Evolutionary conservation across 2,113 vertebrate genomes (phyloP), one percentile per base, ranked within the genome.

Genomic region (Haemorhous mexicanus): DNA sequence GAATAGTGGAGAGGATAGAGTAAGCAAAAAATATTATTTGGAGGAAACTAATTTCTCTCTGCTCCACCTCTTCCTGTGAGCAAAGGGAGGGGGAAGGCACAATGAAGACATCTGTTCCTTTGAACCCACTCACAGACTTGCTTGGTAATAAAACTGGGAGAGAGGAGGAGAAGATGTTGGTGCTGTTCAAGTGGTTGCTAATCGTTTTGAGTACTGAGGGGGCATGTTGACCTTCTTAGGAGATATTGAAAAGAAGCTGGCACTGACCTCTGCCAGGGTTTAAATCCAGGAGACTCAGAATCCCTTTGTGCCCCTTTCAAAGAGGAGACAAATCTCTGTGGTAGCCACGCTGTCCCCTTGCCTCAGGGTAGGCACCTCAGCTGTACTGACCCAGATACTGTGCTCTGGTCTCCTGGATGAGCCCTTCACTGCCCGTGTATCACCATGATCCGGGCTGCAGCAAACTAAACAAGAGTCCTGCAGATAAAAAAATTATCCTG

Each of bases 61-160:
- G 81, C 72, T 73, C 88, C 86, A 9, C 92, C 86, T 91, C 89
- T 95, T 95, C 84, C 91, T 93, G 87, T 72, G 73, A 82, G 94
- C 56, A 78, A 74, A 85, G 92, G 90, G 44, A 80, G 61, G 23
- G 7, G n/a, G 28, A 73, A 83, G 58, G 58, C 68, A 95, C 93
- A 95, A 94, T 95, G 50, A 87, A 90, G 95, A 96, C 96, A 97
- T 96, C 96, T 96, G 96, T 95, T 97, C 79, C 83, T 95, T 94
- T 86, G 94, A 95, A 92, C 85, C 81, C 58, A 70, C 81, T 94
- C 82, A 70, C 81, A 88, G 50, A n/a, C 46, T 94, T 92, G 24
- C 80, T 79, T 72, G 63, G 68, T 87, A 90, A 81, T 91, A 92
- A 87, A 91, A 93, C 59, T 28, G 39, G 49, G 61, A 44, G 75